Evolutionary conservation across 2,113 vertebrate genomes (phyloP), one percentile per base, ranked within the genome.

Genomic region (Scatophagus argus): DNA sequence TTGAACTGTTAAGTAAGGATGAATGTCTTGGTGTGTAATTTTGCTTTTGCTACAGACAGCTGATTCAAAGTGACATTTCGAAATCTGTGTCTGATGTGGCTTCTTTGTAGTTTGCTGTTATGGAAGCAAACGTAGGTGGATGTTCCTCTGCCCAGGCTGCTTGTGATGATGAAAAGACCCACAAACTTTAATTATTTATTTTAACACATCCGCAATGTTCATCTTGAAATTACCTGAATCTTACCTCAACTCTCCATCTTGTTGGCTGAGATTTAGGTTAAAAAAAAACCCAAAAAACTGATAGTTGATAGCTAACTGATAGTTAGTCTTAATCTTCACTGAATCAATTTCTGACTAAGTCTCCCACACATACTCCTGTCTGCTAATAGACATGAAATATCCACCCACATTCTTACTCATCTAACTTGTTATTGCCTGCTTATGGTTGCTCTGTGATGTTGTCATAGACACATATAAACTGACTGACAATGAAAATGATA

Each of bases 371-470:
- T 5, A 41, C 46, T 46, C 52, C 31, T 32, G 19, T 58, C 56
- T 74, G 34, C 16, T 27, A 6, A 46, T 29, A 74, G 19, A 29
- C 17, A 17, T 23, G 41, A 59, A 39, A 36, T 55, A 32, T 32
- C 14, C 34, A 55, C 39, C 23, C 54, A 43, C 38, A 49, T n/a
- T 25, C 44, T 60, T 74, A 61, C 39, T 72, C 66, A 76, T 47
- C 2, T 8, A 5, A 27, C 13, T 8, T 5, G 19, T 49, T 34
- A 17, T 17, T 31, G 23, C n/a, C 13, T 6, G 9, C n/a, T 14
- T 44, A 5, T 74, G 8, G 4, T 43, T 41, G 3, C 7, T 31
- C 13, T 66, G 10, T 46, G 23, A 39, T 38, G 7, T 46, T 55
- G 58, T 25, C 36, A 38, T 39, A 3, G 27, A 51, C 13, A 51